Evolutionary conservation across 2,797 vertebrate species (phyloP).

Genomic region (Cephalopachus bancanus): DNA sequence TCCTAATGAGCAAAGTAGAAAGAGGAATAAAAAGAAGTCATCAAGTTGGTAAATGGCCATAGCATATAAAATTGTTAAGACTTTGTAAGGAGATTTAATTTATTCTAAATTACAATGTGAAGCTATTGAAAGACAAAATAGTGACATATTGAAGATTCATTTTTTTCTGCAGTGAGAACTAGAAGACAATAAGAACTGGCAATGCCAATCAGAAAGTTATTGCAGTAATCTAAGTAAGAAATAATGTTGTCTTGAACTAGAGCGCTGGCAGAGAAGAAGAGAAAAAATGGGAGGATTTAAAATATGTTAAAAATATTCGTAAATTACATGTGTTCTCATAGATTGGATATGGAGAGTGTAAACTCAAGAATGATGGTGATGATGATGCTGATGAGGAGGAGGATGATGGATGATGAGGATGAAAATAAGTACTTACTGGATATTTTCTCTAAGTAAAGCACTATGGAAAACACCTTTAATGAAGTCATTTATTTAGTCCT

Average conservation of each 20-base stretch:
- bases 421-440: not conserved
- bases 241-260: not conserved
- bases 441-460: not conserved
- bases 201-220: not conserved
- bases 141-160: not conserved
- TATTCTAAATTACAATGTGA: conserved; percentile 1
- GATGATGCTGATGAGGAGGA: too few relatives aligned
- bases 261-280: not conserved
- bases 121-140: not conserved
- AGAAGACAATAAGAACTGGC: not conserved
- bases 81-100: not conserved
- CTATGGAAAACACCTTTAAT: not conserved
- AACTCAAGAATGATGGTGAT: not conserved
- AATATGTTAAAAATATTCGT: not conserved
- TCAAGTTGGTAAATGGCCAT: not conserved
- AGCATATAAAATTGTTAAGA: not conserved
- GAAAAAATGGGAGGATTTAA: not conserved
- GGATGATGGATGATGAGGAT: not conserved
- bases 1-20: not conserved
- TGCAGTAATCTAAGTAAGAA: not conserved
- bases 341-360: not conserved
- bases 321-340: not conserved
- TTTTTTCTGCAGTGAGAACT: not conserved
- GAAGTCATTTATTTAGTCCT: not conserved
- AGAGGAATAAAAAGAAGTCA: not conserved